A percentile compares a stretch with the other conserved stretches of the same genome.
phyloP scores from a whole-genome alignment of 1,140 invertebrate genomes.

The Paraescarpia echinospica region DNA sequence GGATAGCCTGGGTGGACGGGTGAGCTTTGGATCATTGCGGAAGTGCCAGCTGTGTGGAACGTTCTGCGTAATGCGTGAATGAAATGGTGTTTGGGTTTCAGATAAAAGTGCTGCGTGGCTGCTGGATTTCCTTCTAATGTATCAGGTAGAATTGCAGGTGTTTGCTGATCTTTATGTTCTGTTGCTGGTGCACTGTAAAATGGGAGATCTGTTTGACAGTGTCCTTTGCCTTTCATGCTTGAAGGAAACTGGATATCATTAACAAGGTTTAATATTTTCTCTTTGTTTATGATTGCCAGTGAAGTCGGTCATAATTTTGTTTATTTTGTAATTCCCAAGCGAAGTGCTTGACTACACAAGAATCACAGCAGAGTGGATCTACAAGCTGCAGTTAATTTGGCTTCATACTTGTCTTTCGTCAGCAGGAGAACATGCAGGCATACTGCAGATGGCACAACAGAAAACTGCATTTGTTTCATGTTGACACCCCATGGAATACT shows the following conservation, averaged over 20 bases:
- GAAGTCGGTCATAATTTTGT: not conserved
- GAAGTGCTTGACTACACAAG: not conserved
- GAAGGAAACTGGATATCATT: not conserved
- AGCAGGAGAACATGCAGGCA: not conserved
- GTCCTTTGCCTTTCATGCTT: not conserved
- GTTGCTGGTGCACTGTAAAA: not conserved
- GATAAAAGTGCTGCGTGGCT: not conserved
- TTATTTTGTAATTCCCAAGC: not conserved
- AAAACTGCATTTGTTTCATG: not conserved
- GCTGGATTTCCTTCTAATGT: not conserved
- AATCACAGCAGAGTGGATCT: not conserved
- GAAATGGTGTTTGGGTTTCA: not conserved
- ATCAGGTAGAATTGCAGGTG: not conserved
- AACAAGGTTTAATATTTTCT: not conserved
- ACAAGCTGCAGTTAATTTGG: not conserved
- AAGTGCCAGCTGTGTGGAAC: not conserved
- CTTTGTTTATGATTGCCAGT: not conserved
- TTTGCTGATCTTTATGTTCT: not conserved
- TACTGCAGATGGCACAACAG: not conserved
- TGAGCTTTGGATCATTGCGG: not conserved
- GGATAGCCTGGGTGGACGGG: not conserved
- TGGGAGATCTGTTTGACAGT: not conserved
- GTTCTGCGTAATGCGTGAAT: not conserved
- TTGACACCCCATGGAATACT: not conserved
- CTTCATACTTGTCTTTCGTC: not conserved